Evolutionary conservation across 2,113 vertebrate species (phyloP), one percentile per base, ranked within the genome.

Genomic region (Narcine bancroftii): DNA sequence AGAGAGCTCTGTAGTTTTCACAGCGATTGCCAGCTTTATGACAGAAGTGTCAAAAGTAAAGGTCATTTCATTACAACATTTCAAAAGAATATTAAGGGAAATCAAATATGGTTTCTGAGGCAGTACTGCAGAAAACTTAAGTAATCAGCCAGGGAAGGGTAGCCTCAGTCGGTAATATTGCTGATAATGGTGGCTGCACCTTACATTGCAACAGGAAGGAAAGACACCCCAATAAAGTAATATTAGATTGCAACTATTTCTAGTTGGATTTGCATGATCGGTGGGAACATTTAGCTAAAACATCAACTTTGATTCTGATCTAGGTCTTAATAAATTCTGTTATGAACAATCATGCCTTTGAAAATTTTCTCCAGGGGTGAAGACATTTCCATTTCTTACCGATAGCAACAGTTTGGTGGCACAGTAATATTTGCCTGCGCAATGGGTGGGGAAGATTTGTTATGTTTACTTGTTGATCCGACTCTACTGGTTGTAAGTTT

Each of bases 31-130:
- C 65, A 15, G 36, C 17, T 91, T 91, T 91, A 91, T 47, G 63
- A 69, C 29, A 42, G 60, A 45, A 91, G 89, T 60, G 53, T 87
- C 63, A 69, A 91, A n/a, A 45, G 65, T 69, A 91, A 91, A 91
- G 65, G 89, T 91, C 65, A 91, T 69, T 91, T 87, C 81, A 87
- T 87, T 87, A 87, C 60, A 91, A 91, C 87, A 42, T 66, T 39
- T 42, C 45, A 69, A 91, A 45, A 91, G 42, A 91, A 91, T 91
- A 69, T 85, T 60, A 69, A 91, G 60, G 87, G 65, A 66, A 66
- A 69, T 47, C 63, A 69, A 45, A 69, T 45, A 53, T 36, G 53
- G 33, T 91, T 91, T 29, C 89, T 69, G 11, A 69, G 89, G 65
- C 71, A 24, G 89, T 65, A 26, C 42, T 69, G 63, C 63, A 69